A percentile compares a stretch with the other conserved stretches of the same genome.
Conservation (phyloP, 2,113 vertebrate genomes). For the Campylomormyrus tamandua region DNA sequence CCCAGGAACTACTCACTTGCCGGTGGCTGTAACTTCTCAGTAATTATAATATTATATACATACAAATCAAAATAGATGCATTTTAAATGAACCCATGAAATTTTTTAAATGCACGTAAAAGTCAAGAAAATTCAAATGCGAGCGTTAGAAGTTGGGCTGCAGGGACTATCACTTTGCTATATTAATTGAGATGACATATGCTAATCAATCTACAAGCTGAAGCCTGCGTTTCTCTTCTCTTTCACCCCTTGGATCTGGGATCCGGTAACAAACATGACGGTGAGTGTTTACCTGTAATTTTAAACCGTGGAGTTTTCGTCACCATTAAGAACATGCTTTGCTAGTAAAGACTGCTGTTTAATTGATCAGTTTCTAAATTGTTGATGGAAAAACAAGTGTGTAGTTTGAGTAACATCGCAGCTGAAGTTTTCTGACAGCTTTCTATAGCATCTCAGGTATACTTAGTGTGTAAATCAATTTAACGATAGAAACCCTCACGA, state of each 20-base stretch:
- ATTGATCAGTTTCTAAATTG: not conserved
- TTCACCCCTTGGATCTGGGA: not conserved
- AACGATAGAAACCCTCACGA: not conserved
- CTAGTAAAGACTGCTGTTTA: not conserved
- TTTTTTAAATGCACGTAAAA: not conserved
- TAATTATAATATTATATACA: not conserved
- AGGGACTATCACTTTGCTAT: not conserved
- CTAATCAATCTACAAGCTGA: not conserved
- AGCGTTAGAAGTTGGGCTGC: not conserved
- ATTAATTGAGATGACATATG: not conserved
- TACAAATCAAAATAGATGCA: not conserved
- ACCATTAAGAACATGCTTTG: not conserved
- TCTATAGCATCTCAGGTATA: not conserved
- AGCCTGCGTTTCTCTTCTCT: not conserved
- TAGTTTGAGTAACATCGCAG: not conserved
- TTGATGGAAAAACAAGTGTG: not conserved
- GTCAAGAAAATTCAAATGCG: not conserved
- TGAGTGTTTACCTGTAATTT: slow-evolving; percentile 14
- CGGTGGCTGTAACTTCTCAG: not conserved
- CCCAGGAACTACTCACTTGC: slow-evolving; percentile 18
- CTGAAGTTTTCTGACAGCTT: not conserved
- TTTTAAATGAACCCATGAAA: not conserved
- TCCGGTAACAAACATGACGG: slow-evolving; percentile 19
- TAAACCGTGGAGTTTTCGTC: not conserved
- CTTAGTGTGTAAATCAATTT: not conserved